Evolutionary conservation across 2,888 invertebrate genomes (phyloP), one percentile per base, ranked within the genome.

Genomic region (Eupithecia inturbata): DNA sequence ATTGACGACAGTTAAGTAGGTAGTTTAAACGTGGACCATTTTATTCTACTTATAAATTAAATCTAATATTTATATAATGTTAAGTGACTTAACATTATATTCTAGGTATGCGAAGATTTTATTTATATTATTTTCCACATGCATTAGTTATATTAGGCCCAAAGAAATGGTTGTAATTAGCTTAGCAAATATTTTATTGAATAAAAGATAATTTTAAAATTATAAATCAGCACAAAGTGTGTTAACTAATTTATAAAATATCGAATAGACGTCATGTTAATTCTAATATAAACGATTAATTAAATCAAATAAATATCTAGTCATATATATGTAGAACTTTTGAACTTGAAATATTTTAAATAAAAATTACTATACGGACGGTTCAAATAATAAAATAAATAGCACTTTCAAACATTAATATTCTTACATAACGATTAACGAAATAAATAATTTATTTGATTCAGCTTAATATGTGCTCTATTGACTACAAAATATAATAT

Each of bases 401-500:
- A 45, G 53, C 31, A 72, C n/a, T 49, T 64, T 39, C 7, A 53
- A 62, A 19, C 19, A 36, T 62, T 66, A 57, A 19, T 22, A 70
- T 73, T 64, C 41, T 67, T 41, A 72, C 45, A 41, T 69, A 71
- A 70, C n/a, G 45, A 16, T 53, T 68, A 72, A 72, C 63, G 57
- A 63, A 72, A 67, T 72, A 67, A 39, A 22, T 19, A 49, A 26
- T 74, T 63, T 70, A 62, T 26, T 64, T 71, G 68, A 68, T 26
- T 68, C 63, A 39, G 68, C 49, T 63, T 71, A 71, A 31, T 62
- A 73, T 72, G 75, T 75, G 75, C 67, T 67, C 72, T 19, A 69
- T 70, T 70, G 6, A n/a, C 69, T 75, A 75, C 67, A 77, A 76
- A 75, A 73, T 74, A 74, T 69, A 73, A 76, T 28, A 68, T 67